Conservation (phyloP, 2,113 vertebrate genomes). For the Cynocephalus volans region DNA sequence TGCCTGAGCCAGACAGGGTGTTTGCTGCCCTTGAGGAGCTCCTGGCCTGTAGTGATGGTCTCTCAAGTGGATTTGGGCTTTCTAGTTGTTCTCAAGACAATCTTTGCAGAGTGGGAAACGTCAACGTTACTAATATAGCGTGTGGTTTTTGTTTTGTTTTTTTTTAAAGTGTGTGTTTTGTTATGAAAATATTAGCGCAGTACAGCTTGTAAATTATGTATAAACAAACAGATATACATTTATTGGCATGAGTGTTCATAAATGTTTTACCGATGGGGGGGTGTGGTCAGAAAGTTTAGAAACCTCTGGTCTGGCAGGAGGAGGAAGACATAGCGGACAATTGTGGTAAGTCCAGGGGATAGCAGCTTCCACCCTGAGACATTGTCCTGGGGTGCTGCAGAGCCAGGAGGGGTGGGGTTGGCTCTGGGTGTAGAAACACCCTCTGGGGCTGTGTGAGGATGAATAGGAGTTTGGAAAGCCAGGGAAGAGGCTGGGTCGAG, state of each 20-base stretch:
- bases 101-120: not conserved
- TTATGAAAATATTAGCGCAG: not conserved
- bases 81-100: not conserved
- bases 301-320: not conserved
- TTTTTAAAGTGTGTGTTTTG: not conserved
- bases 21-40: not conserved
- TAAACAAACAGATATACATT: not conserved
- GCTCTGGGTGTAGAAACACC: not conserved
- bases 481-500: not conserved
- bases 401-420: not conserved
- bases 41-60: fast-evolving
- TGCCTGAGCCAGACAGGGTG: too few relatives aligned
- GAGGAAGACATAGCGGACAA: not conserved
- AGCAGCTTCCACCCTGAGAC: not conserved
- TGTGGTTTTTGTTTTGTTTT: too few relatives aligned
- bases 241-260: not conserved
- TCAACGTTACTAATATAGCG: not conserved
- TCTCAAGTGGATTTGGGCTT: not conserved
- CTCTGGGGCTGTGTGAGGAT: not conserved
- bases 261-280: not conserved
- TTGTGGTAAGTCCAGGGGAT: not conserved
- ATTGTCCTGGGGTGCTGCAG: not conserved
- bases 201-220: not conserved
- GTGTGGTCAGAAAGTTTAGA: not conserved
- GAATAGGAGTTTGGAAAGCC: not conserved